These are phyloP conservation scores for Motacilla tschutschensis DNA, from an alignment of 2,113 vertebrate genomes.

Conservation along the genomic window DNA sequence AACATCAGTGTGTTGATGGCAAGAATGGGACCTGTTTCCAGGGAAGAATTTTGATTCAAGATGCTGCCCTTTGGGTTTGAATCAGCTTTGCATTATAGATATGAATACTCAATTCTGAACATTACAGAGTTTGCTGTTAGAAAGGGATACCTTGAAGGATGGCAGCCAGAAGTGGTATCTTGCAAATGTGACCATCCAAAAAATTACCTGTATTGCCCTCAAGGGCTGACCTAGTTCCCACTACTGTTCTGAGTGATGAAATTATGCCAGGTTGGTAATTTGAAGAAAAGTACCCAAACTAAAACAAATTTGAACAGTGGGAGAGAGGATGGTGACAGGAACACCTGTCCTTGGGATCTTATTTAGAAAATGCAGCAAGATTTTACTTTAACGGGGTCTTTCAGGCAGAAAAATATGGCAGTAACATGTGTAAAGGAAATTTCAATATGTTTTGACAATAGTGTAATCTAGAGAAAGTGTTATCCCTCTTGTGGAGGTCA, in stretches of 20 bases:
- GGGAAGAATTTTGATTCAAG: slow-evolving; percentile 20
- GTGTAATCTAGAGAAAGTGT: slow-evolving; percentile 93
- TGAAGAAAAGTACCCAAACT: slow-evolving; percentile 34
- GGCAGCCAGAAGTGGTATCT: slow-evolving; percentile 22
- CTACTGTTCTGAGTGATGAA: slow-evolving; percentile 42
- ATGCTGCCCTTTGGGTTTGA: slow-evolving; percentile 44
- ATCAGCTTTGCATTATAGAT: slow-evolving; percentile 33
- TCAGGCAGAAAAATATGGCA: slow-evolving; percentile 86
- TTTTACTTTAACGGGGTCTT: slow-evolving; percentile 79
- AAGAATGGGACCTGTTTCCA: slow-evolving; percentile 13
- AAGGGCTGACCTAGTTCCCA: slow-evolving; percentile 52
- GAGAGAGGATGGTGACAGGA: slow-evolving; percentile 33
- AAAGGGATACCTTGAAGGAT: background rate
- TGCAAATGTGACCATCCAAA: slow-evolving; percentile 35
- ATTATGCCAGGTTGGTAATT: slow-evolving; percentile 69
- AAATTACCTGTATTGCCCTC: slow-evolving; percentile 59
- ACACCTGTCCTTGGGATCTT: slow-evolving; percentile 73
- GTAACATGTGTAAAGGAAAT: slow-evolving; percentile 88
- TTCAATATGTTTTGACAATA: slow-evolving; percentile 95
- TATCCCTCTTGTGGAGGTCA: slow-evolving; percentile 94
- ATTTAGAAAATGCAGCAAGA: slow-evolving; percentile 72
- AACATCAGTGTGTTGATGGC: background rate
- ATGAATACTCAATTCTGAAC: slow-evolving; percentile 42
- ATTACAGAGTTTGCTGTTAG: slow-evolving; percentile 23
- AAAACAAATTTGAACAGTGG: background rate